Conservation (phyloP, 2,113 vertebrate genomes). For the Morone saxatilis region DNA sequence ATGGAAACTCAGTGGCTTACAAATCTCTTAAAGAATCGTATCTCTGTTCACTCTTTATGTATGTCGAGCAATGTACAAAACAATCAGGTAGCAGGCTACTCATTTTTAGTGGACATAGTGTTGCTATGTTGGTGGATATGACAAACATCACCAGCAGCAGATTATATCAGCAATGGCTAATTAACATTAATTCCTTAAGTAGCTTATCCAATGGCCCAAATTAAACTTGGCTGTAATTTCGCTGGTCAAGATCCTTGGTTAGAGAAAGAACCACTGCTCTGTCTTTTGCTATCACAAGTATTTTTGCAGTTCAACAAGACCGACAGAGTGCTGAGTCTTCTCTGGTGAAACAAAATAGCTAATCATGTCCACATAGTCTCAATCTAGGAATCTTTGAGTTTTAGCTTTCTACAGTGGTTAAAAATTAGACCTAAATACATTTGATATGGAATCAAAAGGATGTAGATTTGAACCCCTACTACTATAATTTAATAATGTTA, state of each 20-base stretch:
- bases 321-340: not conserved
- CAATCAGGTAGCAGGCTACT: not conserved
- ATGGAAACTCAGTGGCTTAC: not conserved
- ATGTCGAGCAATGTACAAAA: not conserved
- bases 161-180: not conserved
- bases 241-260: not conserved
- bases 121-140: not conserved
- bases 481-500: not conserved
- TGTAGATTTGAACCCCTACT: not conserved
- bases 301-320: not conserved
- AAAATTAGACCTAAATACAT: not conserved
- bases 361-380: not conserved
- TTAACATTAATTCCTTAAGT: not conserved
- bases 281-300: not conserved
- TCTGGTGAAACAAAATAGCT: not conserved
- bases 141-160: not conserved
- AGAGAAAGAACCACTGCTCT: not conserved
- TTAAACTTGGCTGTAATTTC: not conserved
- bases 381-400: not conserved
- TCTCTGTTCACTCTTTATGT: not conserved
- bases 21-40: not conserved
- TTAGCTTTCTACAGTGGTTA: not conserved
- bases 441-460: not conserved
- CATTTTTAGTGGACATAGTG: not conserved
- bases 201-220: not conserved